Evolutionary conservation across 2,797 vertebrate species (phyloP).

Genomic region (Acanthiza pusilla): DNA sequence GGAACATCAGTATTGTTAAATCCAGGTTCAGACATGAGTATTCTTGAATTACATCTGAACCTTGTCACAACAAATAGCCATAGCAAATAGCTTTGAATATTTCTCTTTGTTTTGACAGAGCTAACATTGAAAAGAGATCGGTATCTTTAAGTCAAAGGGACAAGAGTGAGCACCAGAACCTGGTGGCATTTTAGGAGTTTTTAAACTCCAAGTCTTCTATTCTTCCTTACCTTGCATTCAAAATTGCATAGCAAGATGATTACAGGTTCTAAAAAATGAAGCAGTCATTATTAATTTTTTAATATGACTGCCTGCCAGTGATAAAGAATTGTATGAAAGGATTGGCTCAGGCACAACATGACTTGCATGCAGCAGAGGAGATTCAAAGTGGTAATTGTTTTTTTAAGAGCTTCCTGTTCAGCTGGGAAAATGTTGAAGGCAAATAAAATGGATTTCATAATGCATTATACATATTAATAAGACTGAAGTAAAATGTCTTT

Average conservation of each 20-base stretch:
- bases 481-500: neutral
- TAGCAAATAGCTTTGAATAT: neutral
- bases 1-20: neutral
- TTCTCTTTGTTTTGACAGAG: neutral
- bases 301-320: neutral
- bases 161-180: neutral
- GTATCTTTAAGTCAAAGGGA: neutral
- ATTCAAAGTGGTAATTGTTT: neutral
- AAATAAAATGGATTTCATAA: slow-evolving; percentile 21
- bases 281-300: neutral
- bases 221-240: neutral
- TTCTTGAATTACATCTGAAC: neutral
- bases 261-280: neutral
- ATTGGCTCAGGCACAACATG: neutral
- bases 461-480: slow-evolving; percentile 5
- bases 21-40: neutral
- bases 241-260: neutral
- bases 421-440: neutral
- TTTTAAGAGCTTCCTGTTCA: slow-evolving; percentile 1
- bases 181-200: neutral
- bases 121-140: neutral
- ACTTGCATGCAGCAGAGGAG: neutral
- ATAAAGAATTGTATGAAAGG: neutral
- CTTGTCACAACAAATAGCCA: neutral
- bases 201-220: neutral